These are phyloP conservation scores for Callopanchax toddi DNA, from an alignment of 2,113 vertebrate genomes.

Conservation along the genomic window DNA sequence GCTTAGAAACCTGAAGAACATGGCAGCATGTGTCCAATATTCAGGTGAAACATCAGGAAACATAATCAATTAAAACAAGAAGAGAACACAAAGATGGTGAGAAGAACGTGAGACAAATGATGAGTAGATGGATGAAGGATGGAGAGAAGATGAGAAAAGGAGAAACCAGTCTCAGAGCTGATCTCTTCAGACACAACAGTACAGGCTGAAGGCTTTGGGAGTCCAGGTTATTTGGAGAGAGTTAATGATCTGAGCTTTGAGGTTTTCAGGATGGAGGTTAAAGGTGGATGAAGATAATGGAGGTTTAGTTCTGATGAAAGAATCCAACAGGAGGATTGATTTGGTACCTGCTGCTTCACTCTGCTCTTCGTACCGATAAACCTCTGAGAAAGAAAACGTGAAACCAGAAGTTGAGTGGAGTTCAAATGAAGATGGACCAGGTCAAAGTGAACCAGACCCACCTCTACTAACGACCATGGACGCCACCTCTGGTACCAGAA, in stretches of 20 bases:
- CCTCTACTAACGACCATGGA: constrained; percentile 76
- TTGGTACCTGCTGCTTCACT: constrained; percentile 67
- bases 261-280: too few relatives aligned
- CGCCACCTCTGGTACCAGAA: constrained; percentile 76
- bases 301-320: constrained; percentile 9
- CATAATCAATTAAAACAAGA: not conserved
- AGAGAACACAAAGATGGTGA: not conserved
- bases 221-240: constrained; percentile 2
- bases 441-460: constrained; percentile 57
- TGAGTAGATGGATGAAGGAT: too few relatives aligned
- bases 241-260: constrained; percentile 8
- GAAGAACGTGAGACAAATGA: not conserved
- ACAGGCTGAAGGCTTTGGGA: too few relatives aligned
- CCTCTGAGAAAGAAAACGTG: constrained; percentile 12
- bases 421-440: not conserved
- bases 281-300: constrained; percentile 17
- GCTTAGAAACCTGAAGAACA: constrained; percentile 25
- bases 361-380: constrained; percentile 63
- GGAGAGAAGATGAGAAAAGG: not conserved
- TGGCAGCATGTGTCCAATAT: not conserved
- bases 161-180: too few relatives aligned
- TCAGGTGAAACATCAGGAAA: not conserved
- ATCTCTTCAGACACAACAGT: too few relatives aligned
- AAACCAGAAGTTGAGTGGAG: not conserved
- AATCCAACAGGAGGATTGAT: not conserved